Percentiles rank a stretch among this genome's conserved stretches.
phyloP scores from a whole-genome alignment of 2,888 invertebrate genomes.

The Microplitis deprimator region DNA sequence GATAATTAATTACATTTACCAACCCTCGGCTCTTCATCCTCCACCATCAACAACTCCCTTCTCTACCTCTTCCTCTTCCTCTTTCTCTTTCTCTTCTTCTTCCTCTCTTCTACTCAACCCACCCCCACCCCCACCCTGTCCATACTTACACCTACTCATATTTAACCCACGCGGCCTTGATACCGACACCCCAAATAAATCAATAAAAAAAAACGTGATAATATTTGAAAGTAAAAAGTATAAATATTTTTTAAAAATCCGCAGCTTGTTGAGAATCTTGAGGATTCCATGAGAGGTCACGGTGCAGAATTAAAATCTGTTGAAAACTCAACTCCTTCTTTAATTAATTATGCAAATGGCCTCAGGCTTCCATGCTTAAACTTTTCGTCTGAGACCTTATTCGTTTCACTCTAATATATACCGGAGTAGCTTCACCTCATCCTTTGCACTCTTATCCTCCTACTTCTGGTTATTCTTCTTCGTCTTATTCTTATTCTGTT shows the following conservation, averaged over 20 bases:
- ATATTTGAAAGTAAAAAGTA: constrained; percentile 28
- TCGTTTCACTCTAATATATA: constrained; percentile 44
- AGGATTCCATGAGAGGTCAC: constrained; percentile 44
- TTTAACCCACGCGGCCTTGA: constrained; percentile 9
- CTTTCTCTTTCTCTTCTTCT: constrained; percentile 32
- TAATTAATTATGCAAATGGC: constrained; percentile 69
- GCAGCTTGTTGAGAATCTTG: background rate
- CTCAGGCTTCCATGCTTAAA: constrained; percentile 64
- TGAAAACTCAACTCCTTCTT: constrained; percentile 67
- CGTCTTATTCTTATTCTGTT: too few relatives aligned
- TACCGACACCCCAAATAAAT: constrained; percentile 56
- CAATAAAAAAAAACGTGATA: constrained; percentile 69
- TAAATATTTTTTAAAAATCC: constrained; percentile 41
- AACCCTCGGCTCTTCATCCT: constrained; percentile 47
- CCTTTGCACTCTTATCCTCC: constrained; percentile 26
- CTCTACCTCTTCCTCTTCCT: constrained; percentile 35
- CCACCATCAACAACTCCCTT: constrained; percentile 16
- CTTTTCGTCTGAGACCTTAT: constrained; percentile 63
- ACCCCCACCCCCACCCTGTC: constrained; percentile 48
- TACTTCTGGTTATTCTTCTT: background rate
- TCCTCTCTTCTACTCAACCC: constrained; percentile 50
- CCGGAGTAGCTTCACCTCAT: constrained; percentile 9
- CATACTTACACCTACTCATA: constrained; percentile 38
- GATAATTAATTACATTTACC: constrained; percentile 79
- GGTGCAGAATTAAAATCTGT: constrained; percentile 63